Conservation (phyloP, 2,113 vertebrate species). For the Tragulus kanchil region DNA sequence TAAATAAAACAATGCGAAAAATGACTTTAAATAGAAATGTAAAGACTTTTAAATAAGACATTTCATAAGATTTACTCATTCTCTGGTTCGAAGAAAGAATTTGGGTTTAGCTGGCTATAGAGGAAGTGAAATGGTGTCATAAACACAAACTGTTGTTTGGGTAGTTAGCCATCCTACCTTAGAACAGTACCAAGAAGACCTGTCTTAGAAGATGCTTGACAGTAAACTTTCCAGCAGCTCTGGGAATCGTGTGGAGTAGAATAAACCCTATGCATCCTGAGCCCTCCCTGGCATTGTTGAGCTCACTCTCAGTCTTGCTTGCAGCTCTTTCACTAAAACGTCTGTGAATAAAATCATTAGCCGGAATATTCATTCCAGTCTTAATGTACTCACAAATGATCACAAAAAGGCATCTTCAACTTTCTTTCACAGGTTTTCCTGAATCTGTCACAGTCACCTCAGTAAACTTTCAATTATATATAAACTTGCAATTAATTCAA, state of each 20-base stretch:
- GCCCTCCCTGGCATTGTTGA: not conserved
- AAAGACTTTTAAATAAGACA: too few species aligned
- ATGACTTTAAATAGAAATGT: constrained; percentile 60
- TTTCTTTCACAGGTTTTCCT: not conserved
- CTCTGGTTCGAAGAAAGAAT: not conserved
- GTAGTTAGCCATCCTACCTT: not conserved
- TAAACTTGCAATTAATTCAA: not conserved
- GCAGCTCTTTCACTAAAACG: not conserved
- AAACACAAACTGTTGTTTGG: not conserved
- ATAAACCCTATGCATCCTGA: not conserved
- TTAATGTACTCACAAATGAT: not conserved
- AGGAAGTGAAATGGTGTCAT: not conserved
- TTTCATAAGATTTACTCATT: not conserved
- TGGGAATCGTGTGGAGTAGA: not conserved
- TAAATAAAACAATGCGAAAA: constrained; percentile 46
- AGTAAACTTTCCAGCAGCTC: not conserved
- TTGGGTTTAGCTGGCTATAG: not conserved
- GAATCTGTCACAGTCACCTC: not conserved
- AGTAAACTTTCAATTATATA: constrained; percentile 27
- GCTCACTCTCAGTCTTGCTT: not conserved
- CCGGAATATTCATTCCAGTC: not conserved
- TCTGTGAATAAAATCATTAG: not conserved
- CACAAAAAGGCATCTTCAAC: not conserved
- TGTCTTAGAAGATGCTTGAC: not conserved
- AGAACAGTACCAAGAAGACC: not conserved